Evolutionary conservation across 2,888 invertebrate genomes (phyloP), one percentile per base, ranked within the genome.

Genomic region (Troides aeacus): DNA sequence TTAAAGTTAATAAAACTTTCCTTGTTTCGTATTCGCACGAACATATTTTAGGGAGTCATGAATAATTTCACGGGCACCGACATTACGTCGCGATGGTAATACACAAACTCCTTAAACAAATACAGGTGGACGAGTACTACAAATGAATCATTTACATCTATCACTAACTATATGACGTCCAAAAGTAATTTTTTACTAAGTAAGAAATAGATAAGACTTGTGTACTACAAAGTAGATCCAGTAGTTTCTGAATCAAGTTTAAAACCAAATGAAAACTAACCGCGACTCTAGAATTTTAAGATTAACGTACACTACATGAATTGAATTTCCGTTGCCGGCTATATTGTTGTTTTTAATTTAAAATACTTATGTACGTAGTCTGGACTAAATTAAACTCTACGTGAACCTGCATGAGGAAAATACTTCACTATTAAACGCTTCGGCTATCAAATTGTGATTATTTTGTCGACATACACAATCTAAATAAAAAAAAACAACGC

Each of bases 1-100:
- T 82, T 81, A 80, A 84, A 86, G 78, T 85, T 87, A 87, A 84
- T 87, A 87, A 80, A 88, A 88, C 85, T 88, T 87, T 87, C 75
- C 84, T 80, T 83, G 82, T 86, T 87, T 83, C 79, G 81, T 80
- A 80, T 84, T 83, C 83, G 79, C 80, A 81, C 79, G 81, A 83
- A 83, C 84, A 86, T 84, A 84, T 85, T 86, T 85, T 79, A 78
- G 78, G 78, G 74, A 78, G 79, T 79, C 81, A 84, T 85, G 86
- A 87, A 86, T 87, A 53, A 63, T 63, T 63, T 63, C 46, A 30
- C 50, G 24, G 10, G 21, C 30, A 30, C 24, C 24, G 17, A 17
- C 63, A 63, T 63, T 62, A 62, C 24, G 46, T 8, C 30, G 17
- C 18, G 7, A 62, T 18, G 17, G 30, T 53, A 50, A 62, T 58